These are phyloP conservation scores for Melikaiella ostensackeni DNA, from an alignment of 2,888 invertebrate species.

Conservation along the genomic window DNA sequence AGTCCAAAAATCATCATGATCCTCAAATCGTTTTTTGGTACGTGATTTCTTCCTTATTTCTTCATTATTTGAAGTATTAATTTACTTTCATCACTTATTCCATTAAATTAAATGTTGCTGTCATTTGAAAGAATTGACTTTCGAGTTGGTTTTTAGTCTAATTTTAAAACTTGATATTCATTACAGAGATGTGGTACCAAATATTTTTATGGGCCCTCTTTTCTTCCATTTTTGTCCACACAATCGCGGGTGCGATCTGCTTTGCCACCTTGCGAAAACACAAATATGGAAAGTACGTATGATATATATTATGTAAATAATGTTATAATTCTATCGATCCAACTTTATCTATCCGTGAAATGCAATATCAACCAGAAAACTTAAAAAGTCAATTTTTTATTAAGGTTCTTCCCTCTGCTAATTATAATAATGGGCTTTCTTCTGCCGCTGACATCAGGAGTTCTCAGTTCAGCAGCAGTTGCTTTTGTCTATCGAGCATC, in stretches of 20 bases:
- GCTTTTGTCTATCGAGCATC: constrained; percentile 96
- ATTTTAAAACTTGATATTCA: neutral
- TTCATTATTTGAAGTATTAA: constrained; percentile 26
- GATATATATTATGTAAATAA: too few species aligned
- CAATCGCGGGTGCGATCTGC: constrained; percentile 92
- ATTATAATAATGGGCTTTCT: constrained; percentile 94
- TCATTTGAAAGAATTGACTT: neutral
- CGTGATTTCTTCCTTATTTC: constrained; percentile 48
- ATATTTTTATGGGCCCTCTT: constrained; percentile 97
- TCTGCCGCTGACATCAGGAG: constrained; percentile 92
- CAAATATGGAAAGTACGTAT: constrained; percentile 86
- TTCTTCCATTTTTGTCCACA: constrained; percentile 95
- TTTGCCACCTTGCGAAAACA: constrained; percentile 95
- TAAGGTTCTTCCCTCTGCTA: constrained; percentile 92
- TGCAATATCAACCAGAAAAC: neutral
- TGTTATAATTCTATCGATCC: neutral
- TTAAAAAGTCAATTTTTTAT: constrained; percentile 12
- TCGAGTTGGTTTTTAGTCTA: neutral
- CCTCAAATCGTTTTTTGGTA: constrained; percentile 64
- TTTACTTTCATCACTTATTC: neutral
- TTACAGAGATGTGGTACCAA: constrained; percentile 98
- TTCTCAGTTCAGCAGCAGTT: constrained; percentile 93
- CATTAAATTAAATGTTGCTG: neutral
- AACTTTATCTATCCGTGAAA: neutral
- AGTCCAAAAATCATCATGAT: constrained; percentile 51